Conservation (phyloP, 2,888 invertebrate genomes). For the Conus canariensis region DNA sequence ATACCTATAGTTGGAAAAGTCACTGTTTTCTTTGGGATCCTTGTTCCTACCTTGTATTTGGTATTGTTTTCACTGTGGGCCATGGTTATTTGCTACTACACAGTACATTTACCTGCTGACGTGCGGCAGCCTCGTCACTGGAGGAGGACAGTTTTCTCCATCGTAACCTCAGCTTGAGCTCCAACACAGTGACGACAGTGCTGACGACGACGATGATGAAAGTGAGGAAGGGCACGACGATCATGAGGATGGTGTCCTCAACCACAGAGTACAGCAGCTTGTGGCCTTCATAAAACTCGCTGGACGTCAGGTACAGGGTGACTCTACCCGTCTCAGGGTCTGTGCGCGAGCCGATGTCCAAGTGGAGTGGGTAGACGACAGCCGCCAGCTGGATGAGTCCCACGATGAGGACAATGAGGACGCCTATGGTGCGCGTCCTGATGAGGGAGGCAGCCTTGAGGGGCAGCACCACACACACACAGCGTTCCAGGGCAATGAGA, state of each 20-base stretch:
- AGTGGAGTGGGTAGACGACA: conserved; percentile 28
- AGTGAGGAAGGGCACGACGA: conserved; percentile 22
- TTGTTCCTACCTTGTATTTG: too few species aligned
- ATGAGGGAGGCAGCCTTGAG: conserved; percentile 29
- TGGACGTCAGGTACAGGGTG: background rate
- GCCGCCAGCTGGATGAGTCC: background rate
- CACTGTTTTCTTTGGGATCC: too few species aligned
- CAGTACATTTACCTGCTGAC: background rate
- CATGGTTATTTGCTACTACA: background rate
- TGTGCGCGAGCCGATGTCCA: conserved; percentile 1
- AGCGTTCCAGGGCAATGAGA: conserved; percentile 32
- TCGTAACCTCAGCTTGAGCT: conserved; percentile 26
- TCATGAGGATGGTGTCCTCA: conserved; percentile 35
- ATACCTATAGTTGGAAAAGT: too few species aligned
- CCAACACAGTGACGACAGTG: conserved; percentile 34
- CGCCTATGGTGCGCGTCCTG: conserved; percentile 29
- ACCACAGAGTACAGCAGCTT: conserved; percentile 22
- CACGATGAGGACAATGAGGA: conserved; percentile 1
- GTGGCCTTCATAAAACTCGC: conserved; percentile 1
- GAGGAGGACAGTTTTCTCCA: conserved; percentile 31
- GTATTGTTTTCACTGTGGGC: background rate
- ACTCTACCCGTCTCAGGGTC: background rate
- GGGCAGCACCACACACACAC: conserved; percentile 33
- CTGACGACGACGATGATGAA: background rate
- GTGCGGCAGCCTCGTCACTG: background rate